A percentile compares a stretch with the other conserved stretches of the same genome.
Conservation (phyloP, 2,113 vertebrate genomes). For the Nerophis lumbriciformis region DNA sequence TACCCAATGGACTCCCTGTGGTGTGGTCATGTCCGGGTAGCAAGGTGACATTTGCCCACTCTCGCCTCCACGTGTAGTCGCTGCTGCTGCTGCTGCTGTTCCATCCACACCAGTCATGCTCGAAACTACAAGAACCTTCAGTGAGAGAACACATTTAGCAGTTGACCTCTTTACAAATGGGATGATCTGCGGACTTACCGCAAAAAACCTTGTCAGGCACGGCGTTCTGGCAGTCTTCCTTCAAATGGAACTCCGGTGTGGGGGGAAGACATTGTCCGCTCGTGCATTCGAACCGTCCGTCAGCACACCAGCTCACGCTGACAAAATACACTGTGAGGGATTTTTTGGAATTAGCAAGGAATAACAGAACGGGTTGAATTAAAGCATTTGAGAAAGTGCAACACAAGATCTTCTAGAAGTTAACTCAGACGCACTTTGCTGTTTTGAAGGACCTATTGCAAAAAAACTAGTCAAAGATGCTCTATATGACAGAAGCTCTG, state of each 20-base stretch:
- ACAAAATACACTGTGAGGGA: constrained; percentile 29
- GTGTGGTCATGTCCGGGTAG: constrained; percentile 68
- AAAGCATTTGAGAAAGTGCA: too few species aligned
- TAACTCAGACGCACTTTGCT: too few species aligned
- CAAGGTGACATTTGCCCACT: constrained; percentile 62
- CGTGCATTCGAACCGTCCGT: constrained; percentile 38
- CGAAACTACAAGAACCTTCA: constrained; percentile 70
- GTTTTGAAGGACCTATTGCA: too few species aligned
- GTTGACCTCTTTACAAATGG: neutral
- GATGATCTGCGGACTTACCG: constrained; percentile 37
- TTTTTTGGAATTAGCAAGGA: neutral
- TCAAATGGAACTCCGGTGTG: constrained; percentile 41
- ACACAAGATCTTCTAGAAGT: too few species aligned
- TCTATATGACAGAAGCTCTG: too few species aligned
- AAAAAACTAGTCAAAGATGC: too few species aligned
- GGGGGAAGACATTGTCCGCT: constrained; percentile 35
- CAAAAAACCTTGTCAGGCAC: constrained; percentile 49
- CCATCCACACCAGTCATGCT: constrained; percentile 67
- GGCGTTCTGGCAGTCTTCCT: constrained; percentile 40
- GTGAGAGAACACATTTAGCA: neutral
- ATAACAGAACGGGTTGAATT: neutral
- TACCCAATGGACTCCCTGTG: constrained; percentile 58
- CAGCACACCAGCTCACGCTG: constrained; percentile 16
- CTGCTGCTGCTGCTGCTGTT: constrained; percentile 29
- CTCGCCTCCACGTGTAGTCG: constrained; percentile 47